Evolutionary conservation across 2,797 vertebrate genomes (phyloP), one percentile per base, ranked within the genome.

Genomic region (Myotis pilosus): DNA sequence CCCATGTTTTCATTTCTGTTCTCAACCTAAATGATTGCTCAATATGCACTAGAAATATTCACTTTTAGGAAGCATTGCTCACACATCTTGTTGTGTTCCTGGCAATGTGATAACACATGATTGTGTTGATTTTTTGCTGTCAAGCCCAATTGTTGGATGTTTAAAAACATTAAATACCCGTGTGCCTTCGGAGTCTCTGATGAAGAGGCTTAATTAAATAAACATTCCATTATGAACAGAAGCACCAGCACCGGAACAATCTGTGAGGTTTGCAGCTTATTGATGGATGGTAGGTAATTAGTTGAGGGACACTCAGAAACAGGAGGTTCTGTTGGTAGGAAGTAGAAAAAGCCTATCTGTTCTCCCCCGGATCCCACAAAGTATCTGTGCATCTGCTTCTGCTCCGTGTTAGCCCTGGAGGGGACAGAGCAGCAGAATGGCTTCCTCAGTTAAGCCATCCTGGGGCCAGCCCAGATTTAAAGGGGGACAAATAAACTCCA

Each of bases 201-300:
- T 95, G 78, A 94, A 95, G 78, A 68, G 79, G 4, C 55, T 94
- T 93, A 94, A 94, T 96, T 95, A 93, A 97, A 94, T 87, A 94
- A 92, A 93, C 82, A 94, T 90, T 92, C 23, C 0, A 20, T 90
- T 79, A 71, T 72, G 64, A 95, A 90, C 75, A 57, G 57, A 95
- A 93, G 74, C 49, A 38, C 78, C 87, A 28, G 44, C n/a, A 3
- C 10, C 36, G 83, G 47, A 23, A 51, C 44, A 49, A 19, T 71
- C 19, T 12, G 71, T 68, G 79, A 89, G 60, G 49, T 81, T 62
- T 49, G 17, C 53, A 84, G 55, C 66, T 93, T 82, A 82, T 55
- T 85, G 76, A 92, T 80, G 44, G 86, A 38, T 38, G 51, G 62
- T 66, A 68, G 78, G 28, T 78, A 85, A 38, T 75, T 78, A 78